Conservation (phyloP, 2,888 invertebrate species). For the Apoderus coryli region DNA sequence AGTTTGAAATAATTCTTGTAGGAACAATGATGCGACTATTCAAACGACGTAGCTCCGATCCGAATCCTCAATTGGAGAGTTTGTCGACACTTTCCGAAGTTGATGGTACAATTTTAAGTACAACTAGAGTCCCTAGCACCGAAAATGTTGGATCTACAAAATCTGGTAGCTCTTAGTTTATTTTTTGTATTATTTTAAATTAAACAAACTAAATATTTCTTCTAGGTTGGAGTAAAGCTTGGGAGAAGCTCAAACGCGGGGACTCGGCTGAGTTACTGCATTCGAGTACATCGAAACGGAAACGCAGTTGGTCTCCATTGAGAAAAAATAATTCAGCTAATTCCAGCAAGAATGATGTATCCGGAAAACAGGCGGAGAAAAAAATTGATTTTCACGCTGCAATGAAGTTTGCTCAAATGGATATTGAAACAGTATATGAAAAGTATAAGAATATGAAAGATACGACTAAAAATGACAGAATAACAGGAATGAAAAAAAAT, state of each 20-base stretch:
- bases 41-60: slow-evolving; percentile 39
- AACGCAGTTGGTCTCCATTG: slow-evolving; percentile 35
- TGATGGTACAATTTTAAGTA: slow-evolving; percentile 14
- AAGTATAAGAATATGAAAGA: slow-evolving; percentile 21
- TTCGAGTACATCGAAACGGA: slow-evolving; percentile 16
- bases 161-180: slow-evolving; percentile 18
- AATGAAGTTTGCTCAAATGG: slow-evolving; percentile 19
- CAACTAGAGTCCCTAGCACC: slow-evolving; percentile 14
- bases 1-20: slow-evolving; percentile 4
- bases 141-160: slow-evolving; percentile 17
- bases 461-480: slow-evolving; percentile 13
- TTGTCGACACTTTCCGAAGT: slow-evolving; percentile 31
- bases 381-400: slow-evolving; percentile 10
- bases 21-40: slow-evolving; percentile 35
- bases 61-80: slow-evolving; percentile 42
- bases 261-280: slow-evolving; percentile 40
- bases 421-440: slow-evolving; percentile 24
- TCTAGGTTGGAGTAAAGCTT: slow-evolving; percentile 40
- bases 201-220: no score
- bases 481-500: slow-evolving; percentile 19
- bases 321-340: slow-evolving; percentile 19
- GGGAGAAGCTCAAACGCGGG: slow-evolving; percentile 43
- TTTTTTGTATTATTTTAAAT: no score
- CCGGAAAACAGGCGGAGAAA: slow-evolving; percentile 13
- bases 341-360: slow-evolving; percentile 16